These are phyloP conservation scores for Pegoplata infirma DNA, from an alignment of 2,888 invertebrate genomes.

Conservation along the genomic window DNA sequence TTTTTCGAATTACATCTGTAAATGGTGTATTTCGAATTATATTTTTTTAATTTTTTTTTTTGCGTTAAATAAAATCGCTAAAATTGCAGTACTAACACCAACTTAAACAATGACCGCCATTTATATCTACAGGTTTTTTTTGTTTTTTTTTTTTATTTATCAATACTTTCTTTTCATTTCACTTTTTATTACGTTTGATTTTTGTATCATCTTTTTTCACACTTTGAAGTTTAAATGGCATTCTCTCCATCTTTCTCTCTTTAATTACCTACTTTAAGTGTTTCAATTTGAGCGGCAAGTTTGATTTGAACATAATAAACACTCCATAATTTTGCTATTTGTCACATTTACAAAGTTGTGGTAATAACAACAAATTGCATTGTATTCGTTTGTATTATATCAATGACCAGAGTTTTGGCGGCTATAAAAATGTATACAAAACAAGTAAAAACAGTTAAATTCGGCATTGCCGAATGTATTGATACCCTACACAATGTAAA, in stretches of 20 bases:
- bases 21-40: too few species aligned
- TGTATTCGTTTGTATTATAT: too few species aligned
- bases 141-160: not conserved
- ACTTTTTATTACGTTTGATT: slow-evolving; percentile 1
- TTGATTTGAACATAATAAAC: not conserved
- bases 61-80: not conserved
- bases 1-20: too few species aligned
- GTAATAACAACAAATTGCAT: too few species aligned
- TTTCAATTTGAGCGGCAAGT: too few species aligned
- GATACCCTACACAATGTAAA: too few species aligned
- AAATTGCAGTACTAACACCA: not conserved
- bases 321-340: slow-evolving; percentile 9
- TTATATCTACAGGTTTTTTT: not conserved
- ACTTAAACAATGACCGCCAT: not conserved
- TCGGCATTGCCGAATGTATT: too few species aligned
- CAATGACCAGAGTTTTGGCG: not conserved
- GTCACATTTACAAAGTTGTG: slow-evolving; percentile 7
- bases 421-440: not conserved
- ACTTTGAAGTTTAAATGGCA: too few species aligned
- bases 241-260: not conserved
- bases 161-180: slow-evolving; percentile 39
- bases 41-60: too few species aligned
- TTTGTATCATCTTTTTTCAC: not conserved
- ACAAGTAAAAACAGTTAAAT: too few species aligned
- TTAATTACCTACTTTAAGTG: too few species aligned